Conservation (phyloP, 2,113 vertebrate species). For the Camelus bactrianus region DNA sequence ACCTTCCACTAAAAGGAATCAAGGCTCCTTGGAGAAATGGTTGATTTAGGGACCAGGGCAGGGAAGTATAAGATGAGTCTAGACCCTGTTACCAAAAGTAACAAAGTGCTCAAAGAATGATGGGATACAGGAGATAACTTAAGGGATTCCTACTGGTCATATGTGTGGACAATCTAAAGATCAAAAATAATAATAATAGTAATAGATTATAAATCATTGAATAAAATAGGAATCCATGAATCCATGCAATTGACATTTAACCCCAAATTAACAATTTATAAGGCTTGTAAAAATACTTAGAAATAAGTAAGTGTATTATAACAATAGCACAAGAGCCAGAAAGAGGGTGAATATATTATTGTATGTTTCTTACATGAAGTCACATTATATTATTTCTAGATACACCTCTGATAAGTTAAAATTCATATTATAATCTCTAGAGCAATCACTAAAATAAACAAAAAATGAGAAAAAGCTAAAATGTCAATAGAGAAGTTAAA, state of each 20-base stretch:
- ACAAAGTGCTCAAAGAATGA: background rate
- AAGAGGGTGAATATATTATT: background rate
- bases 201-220: background rate
- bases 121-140: background rate
- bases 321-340: background rate
- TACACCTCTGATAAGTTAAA: background rate
- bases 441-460: background rate
- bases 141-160: background rate
- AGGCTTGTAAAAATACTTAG: background rate
- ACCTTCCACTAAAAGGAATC: background rate
- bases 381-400: background rate
- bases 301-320: background rate
- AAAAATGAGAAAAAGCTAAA: conserved; percentile 12
- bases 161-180: background rate
- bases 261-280: background rate
- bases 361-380: background rate
- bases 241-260: background rate
- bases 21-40: background rate
- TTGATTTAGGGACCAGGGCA: background rate
- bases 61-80: background rate
- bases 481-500: background rate
- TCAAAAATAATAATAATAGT: background rate
- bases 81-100: background rate
- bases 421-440: background rate
- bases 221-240: conserved; percentile 1